Percentiles rank a stretch among this genome's conserved stretches.
These are phyloP conservation scores for Sebastiscus tertius DNA, from an alignment of 2,797 vertebrate genomes.

Conservation along the genomic window DNA sequence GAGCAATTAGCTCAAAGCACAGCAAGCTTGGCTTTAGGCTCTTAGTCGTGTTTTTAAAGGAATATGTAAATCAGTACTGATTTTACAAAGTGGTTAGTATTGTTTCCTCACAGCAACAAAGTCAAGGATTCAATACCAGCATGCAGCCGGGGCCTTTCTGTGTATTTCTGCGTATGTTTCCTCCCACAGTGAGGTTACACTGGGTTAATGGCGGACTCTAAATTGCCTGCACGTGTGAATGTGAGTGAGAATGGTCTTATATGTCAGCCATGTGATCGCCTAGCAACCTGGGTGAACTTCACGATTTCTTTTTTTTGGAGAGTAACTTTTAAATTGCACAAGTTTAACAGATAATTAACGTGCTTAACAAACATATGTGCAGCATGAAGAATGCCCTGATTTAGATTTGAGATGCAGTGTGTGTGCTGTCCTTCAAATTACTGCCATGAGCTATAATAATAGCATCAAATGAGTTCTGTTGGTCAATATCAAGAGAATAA, in stretches of 20 bases:
- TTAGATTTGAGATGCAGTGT: not conserved
- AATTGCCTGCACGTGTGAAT: not conserved
- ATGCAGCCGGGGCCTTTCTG: not conserved
- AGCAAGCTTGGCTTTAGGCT: not conserved
- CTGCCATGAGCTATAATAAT: conserved; percentile 32
- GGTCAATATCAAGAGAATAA: conserved; percentile 71
- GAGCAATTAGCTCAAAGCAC: not conserved
- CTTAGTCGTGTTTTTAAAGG: not conserved
- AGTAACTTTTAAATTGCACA: not conserved
- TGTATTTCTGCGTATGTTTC: not conserved
- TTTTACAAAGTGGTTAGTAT: not conserved
- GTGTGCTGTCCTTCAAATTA: conserved; percentile 14
- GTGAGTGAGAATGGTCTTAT: not conserved
- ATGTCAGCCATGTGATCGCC: no score
- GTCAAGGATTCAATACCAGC: not conserved
- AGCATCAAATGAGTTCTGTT: conserved; percentile 46
- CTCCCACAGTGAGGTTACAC: not conserved
- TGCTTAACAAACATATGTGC: not conserved
- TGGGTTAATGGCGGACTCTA: not conserved
- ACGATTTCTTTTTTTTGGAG: not conserved
- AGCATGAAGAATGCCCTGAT: not conserved
- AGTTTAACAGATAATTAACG: not conserved
- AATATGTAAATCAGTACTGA: not conserved
- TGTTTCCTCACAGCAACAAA: no score
- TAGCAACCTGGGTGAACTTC: not conserved